These are phyloP conservation scores for Drosophila pandora DNA, from an alignment of 1,140 invertebrate species.

Conservation along the genomic window DNA sequence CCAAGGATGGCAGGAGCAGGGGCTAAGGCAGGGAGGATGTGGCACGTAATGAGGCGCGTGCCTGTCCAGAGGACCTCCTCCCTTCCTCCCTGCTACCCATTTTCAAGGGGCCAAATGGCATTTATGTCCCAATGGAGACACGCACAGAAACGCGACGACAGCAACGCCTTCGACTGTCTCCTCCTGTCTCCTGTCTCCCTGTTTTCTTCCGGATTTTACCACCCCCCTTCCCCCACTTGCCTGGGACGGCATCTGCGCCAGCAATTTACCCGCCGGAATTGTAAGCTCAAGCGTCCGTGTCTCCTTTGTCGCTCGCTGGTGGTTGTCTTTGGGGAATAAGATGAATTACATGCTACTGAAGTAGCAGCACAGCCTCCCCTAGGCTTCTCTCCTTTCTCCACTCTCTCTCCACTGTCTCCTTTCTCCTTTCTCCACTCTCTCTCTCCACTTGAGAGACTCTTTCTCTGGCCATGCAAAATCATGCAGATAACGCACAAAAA, in stretches of 20 bases:
- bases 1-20: not conserved
- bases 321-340: slow-evolving; percentile 77
- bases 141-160: slow-evolving; percentile 70
- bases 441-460: not conserved
- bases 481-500: slow-evolving; percentile 70
- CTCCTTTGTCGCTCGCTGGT: slow-evolving; percentile 36
- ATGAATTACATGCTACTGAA: slow-evolving; percentile 79
- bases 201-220: not conserved
- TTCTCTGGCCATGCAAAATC: slow-evolving; percentile 50
- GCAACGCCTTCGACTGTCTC: slow-evolving; percentile 55
- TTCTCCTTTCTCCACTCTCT: not conserved
- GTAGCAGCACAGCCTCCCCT: slow-evolving; percentile 11
- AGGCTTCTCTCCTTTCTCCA: no score
- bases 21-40: not conserved
- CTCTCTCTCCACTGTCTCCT: not conserved
- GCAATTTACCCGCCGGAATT: slow-evolving; percentile 51
- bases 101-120: slow-evolving; percentile 51
- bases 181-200: slow-evolving; percentile 8
- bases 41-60: slow-evolving; percentile 78
- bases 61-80: slow-evolving; percentile 24
- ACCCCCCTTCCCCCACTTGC: not conserved
- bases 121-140: slow-evolving; percentile 78
- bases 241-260: slow-evolving; percentile 7
- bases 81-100: not conserved
- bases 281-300: slow-evolving; percentile 54